These are phyloP conservation scores for Phaethornis superciliosus DNA, from an alignment of 2,113 vertebrate species.

Conservation along the genomic window DNA sequence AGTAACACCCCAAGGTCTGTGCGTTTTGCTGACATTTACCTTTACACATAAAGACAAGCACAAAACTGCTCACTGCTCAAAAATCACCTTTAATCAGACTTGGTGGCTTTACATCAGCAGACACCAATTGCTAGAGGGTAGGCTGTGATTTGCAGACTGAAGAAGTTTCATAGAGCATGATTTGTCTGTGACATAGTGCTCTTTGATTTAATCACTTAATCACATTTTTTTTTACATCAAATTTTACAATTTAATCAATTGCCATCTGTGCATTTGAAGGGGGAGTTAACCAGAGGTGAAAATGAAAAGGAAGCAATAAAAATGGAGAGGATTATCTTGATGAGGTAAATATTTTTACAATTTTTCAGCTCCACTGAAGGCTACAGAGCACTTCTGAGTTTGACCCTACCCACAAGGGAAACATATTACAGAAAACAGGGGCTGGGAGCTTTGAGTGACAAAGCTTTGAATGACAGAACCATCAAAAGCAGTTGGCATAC, in stretches of 20 bases:
- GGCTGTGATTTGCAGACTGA: conserved; percentile 4
- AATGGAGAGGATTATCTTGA: not conserved
- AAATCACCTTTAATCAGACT: conserved; percentile 57
- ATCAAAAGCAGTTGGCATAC: not conserved
- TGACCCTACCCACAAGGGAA: not conserved
- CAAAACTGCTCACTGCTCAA: conserved; percentile 45
- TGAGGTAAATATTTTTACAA: not conserved
- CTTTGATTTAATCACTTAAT: not conserved
- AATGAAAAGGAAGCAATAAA: conserved; percentile 7
- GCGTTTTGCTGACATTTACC: conserved; percentile 48
- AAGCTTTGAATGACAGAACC: not conserved
- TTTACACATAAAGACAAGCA: conserved; percentile 38
- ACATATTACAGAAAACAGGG: not conserved
- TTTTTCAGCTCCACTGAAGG: not conserved
- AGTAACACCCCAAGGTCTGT: conserved; percentile 33
- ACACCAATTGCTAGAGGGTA: conserved; percentile 30
- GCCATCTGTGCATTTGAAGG: not conserved
- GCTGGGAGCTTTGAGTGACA: not conserved
- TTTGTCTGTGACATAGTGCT: not conserved
- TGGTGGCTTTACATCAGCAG: conserved; percentile 31
- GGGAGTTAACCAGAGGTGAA: not conserved
- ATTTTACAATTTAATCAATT: not conserved
- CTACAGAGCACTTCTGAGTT: not conserved
- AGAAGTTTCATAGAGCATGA: not conserved
- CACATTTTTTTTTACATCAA: no score